These are phyloP conservation scores for Corythaixoides concolor DNA, from an alignment of 2,113 vertebrate genomes.

Conservation along the genomic window DNA sequence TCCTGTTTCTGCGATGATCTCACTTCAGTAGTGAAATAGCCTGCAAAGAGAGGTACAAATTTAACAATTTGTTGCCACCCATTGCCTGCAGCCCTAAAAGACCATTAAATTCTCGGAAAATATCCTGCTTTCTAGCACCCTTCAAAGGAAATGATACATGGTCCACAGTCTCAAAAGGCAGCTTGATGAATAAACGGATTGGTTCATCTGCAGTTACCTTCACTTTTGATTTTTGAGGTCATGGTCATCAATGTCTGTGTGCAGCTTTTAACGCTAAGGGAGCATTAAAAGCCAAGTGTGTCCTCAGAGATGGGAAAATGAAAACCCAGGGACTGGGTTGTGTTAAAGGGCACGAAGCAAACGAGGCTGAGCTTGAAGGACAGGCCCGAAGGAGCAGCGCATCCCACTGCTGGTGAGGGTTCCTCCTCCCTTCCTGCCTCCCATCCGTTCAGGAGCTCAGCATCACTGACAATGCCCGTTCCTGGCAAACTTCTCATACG, in stretches of 20 bases:
- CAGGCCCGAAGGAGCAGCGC: rapidly evolving
- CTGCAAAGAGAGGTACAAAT: not conserved
- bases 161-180: not conserved
- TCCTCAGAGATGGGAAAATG: not conserved
- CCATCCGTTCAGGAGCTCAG: not conserved
- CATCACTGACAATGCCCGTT: rapidly evolving
- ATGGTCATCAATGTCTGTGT: not conserved
- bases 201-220: not conserved
- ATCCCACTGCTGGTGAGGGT: rapidly evolving
- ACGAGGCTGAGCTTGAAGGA: not conserved
- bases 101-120: not conserved
- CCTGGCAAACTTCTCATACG: not conserved
- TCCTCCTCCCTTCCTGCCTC: not conserved
- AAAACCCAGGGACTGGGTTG: rapidly evolving
- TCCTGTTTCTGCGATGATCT: not conserved
- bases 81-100: not conserved
- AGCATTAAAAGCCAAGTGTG: not conserved
- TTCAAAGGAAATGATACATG: rapidly evolving
- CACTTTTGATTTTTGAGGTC: not conserved
- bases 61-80: not conserved
- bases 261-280: not conserved
- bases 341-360: not conserved
- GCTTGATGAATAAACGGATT: not conserved
- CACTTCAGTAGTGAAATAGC: not conserved
- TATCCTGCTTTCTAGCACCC: not conserved